Conservation (phyloP, 53 echinoderm and acorn worm genomes). For the Holothuria leucospilota region DNA sequence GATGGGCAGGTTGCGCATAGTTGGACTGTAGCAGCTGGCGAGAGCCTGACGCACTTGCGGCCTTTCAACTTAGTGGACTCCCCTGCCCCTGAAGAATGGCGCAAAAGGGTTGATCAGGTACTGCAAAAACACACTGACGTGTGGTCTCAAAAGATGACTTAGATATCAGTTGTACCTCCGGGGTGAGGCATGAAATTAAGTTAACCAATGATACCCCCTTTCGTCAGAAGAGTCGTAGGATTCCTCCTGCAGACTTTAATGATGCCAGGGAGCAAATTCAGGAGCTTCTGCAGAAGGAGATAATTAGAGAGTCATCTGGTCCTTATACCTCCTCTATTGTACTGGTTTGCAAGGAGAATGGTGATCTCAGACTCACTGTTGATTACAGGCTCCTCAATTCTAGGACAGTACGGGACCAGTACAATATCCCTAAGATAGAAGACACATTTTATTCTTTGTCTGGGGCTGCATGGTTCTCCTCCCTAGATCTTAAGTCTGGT, state of each 20-base stretch:
- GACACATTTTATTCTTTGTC: constrained; percentile 58
- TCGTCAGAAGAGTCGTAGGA: no score
- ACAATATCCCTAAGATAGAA: constrained; percentile 64
- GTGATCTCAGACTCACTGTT: no score
- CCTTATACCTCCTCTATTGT: constrained; percentile 68
- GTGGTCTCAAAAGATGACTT: constrained; percentile 59
- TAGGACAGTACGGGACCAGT: no score
- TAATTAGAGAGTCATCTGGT: no score
- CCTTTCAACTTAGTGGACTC: constrained; percentile 47
- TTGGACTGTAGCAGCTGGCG: not conserved
- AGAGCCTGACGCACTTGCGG: not conserved
- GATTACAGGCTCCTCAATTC: no score
- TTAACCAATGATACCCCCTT: constrained; percentile 62
- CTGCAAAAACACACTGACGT: constrained; percentile 10
- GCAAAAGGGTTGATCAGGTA: not conserved
- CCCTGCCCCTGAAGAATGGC: constrained; percentile 37
- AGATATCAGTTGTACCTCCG: constrained; percentile 59
- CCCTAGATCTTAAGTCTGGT: constrained; percentile 61
- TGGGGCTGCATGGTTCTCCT: constrained; percentile 59
- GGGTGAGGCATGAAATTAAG: constrained; percentile 50
- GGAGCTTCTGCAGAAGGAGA: no score
- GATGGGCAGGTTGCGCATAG: not conserved
- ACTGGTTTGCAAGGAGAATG: constrained; percentile 70
- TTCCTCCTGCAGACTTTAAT: no score
- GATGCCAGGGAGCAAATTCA: no score